A percentile compares a stretch with the other conserved stretches of the same genome.
Evolutionary conservation across 2,797 vertebrate genomes (phyloP).

Genomic region (Tangara arthus): DNA sequence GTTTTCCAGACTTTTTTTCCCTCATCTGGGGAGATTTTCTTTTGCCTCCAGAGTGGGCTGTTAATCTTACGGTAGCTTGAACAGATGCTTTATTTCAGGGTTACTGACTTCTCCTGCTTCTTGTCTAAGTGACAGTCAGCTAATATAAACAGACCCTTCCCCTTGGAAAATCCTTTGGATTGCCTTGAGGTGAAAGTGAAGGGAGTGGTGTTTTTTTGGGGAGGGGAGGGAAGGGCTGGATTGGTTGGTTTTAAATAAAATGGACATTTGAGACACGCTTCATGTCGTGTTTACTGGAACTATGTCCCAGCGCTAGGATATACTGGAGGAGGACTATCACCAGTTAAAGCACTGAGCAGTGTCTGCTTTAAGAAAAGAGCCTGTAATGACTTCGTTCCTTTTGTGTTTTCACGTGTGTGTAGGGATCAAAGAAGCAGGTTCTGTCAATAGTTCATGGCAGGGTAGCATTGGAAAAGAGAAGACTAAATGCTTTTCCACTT

Average conservation of each 20-base stretch:
- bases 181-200: neutral
- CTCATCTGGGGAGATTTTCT: neutral
- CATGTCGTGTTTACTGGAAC: neutral
- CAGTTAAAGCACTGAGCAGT: neutral
- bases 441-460: neutral
- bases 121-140: neutral
- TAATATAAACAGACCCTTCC: neutral
- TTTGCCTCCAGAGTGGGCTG: neutral
- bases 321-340: neutral
- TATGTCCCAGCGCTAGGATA: neutral
- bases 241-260: neutral
- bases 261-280: neutral
- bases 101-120: neutral
- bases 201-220: neutral
- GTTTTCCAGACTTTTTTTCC: neutral
- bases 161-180: neutral
- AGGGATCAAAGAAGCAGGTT: neutral
- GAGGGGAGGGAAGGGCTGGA: neutral
- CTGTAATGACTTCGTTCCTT: neutral
- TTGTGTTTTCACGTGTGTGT: neutral
- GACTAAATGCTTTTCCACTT: neutral
- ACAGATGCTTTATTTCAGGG: neutral
- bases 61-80: neutral
- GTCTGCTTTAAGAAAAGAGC: neutral
- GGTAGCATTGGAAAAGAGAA: neutral